phyloP scores from a whole-genome alignment of 2,888 invertebrate genomes.

The Drosophila emarginata region DNA sequence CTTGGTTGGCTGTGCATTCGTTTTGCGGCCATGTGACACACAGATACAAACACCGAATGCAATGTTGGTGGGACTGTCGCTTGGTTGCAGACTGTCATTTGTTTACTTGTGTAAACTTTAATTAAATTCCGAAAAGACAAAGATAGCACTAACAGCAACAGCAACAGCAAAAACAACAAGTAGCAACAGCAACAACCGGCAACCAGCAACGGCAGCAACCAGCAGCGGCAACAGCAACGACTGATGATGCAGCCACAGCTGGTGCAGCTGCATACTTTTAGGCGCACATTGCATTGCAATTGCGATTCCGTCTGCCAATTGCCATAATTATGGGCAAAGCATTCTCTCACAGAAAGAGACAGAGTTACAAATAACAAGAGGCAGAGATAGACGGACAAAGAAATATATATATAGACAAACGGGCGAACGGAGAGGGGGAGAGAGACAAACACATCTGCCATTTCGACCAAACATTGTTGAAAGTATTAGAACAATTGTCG shows the following conservation, averaged over 20 bases:
- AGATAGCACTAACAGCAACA: slow-evolving; percentile 50
- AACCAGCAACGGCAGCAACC: slow-evolving; percentile 40
- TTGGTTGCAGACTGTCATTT: slow-evolving; percentile 75
- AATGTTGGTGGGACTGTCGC: slow-evolving; percentile 65
- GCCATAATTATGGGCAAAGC: slow-evolving; percentile 67
- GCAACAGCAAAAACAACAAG: slow-evolving; percentile 35
- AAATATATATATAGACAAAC: not conserved
- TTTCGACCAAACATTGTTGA: slow-evolving; percentile 38
- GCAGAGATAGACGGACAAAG: slow-evolving; percentile 1
- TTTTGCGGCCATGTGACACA: slow-evolving; percentile 63
- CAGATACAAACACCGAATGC: slow-evolving; percentile 20
- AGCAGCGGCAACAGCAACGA: slow-evolving; percentile 36
- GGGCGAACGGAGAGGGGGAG: not conserved
- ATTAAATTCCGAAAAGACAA: slow-evolving; percentile 75
- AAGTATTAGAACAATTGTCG: slow-evolving; percentile 71
- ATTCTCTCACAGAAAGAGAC: slow-evolving; percentile 3
- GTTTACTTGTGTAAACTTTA: slow-evolving; percentile 77
- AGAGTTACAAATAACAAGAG: not conserved
- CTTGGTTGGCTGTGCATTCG: slow-evolving; percentile 46
- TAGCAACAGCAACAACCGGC: slow-evolving; percentile 39
- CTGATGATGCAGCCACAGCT: slow-evolving; percentile 55
- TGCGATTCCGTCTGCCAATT: slow-evolving; percentile 39
- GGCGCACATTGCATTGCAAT: slow-evolving; percentile 45
- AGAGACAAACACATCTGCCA: slow-evolving; percentile 25
- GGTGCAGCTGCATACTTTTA: slow-evolving; percentile 38